Conservation (phyloP, 2,888 invertebrate genomes). For the Lordiphosa andalusiaca region DNA sequence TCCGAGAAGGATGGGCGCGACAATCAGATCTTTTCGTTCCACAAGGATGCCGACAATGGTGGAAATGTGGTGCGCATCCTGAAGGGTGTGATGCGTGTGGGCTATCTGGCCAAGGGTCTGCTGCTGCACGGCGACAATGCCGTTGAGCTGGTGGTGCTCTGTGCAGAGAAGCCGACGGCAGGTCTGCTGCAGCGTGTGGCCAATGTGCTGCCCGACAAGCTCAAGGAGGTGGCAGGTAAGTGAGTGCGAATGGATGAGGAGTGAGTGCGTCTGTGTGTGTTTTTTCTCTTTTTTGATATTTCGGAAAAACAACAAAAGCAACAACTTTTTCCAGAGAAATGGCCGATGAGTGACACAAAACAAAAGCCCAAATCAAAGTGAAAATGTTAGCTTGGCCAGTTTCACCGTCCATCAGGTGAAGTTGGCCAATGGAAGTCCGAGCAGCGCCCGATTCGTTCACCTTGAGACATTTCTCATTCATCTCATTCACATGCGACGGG, state of each 20-base stretch:
- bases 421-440: conserved; percentile 51
- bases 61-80: conserved; percentile 85
- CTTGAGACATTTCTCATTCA: conserved; percentile 6
- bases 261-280: neutral
- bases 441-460: neutral
- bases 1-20: conserved; percentile 87
- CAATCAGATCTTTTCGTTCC: conserved; percentile 89
- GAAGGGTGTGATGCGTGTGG: conserved; percentile 98
- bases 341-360: conserved; percentile 52
- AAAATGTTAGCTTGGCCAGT: conserved; percentile 52
- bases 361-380: conserved; percentile 18
- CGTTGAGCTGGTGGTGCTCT: conserved; percentile 96
- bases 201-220: conserved; percentile 89
- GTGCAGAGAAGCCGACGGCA: conserved; percentile 95
- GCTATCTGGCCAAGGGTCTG: conserved; percentile 92
- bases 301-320: conserved; percentile 19
- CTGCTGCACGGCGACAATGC: conserved; percentile 93
- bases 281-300: conserved; percentile 32
- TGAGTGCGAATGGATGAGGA: conserved; percentile 16
- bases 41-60: conserved; percentile 84
- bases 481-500: conserved; percentile 54
- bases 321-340: conserved; percentile 79
- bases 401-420: conserved; percentile 57
- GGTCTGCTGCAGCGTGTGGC: conserved; percentile 93
- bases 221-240: conserved; percentile 87